These are phyloP conservation scores for Menidia menidia DNA, from an alignment of 2,797 vertebrate genomes.

Conservation along the genomic window DNA sequence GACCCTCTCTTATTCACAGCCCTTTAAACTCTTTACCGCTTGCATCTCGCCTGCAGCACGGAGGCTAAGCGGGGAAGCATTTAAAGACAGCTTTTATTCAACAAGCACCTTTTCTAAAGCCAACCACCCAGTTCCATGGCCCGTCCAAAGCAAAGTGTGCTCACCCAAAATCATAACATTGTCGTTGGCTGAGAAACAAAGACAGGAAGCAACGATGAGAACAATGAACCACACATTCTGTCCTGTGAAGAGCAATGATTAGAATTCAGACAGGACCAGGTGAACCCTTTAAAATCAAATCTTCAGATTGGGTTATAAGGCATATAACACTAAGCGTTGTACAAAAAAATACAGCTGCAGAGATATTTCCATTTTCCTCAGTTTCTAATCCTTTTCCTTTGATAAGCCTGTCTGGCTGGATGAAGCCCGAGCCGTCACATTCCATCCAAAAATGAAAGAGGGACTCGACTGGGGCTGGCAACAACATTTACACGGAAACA, in stretches of 20 bases:
- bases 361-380: conserved; percentile 39
- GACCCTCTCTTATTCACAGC: not conserved
- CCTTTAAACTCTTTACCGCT: conserved; percentile 1
- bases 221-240: not conserved
- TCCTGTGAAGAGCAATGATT: not conserved
- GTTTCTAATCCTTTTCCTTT: conserved; percentile 45
- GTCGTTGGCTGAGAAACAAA: not conserved
- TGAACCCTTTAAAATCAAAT: conserved; percentile 17
- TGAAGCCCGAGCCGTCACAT: conserved; percentile 48
- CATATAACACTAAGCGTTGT: conserved; percentile 8
- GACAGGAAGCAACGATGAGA: not conserved
- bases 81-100: conserved; percentile 13
- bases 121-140: not conserved
- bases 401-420: conserved; percentile 45
- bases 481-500: conserved; percentile 71
- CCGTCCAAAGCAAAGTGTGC: conserved; percentile 10
- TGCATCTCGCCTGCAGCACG: conserved; percentile 5
- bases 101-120: conserved; percentile 3
- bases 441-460: conserved; percentile 67
- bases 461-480: conserved; percentile 57
- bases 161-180: conserved; percentile 8
- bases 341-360: conserved; percentile 18
- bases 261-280: conserved; percentile 7
- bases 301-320: conserved; percentile 5
- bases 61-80: not conserved